Percentiles rank a stretch among this genome's conserved stretches.
Evolutionary conservation across 2,113 vertebrate species (phyloP).

Genomic region (Podarcis cretensis): DNA sequence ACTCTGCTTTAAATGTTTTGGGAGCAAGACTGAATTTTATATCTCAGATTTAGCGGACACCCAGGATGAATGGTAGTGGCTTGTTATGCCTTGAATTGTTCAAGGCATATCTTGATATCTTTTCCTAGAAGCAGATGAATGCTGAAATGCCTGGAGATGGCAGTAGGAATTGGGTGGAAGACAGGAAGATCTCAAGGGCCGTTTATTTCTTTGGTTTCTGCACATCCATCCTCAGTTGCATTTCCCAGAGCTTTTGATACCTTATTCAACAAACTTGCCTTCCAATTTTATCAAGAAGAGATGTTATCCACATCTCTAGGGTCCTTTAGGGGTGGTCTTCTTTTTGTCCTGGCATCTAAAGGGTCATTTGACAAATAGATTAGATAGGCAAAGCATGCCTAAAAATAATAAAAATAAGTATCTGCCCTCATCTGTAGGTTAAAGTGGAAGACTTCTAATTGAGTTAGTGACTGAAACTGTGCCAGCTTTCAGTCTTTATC

Average conservation of each 20-base stretch:
- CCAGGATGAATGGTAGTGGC: neutral
- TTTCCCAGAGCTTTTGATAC: neutral
- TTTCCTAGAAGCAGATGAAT: neutral
- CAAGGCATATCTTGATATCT: neutral
- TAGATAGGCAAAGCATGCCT: too few species aligned
- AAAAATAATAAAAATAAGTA: too few species aligned
- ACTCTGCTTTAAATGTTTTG: neutral
- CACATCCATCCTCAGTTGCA: neutral
- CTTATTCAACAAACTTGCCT: neutral
- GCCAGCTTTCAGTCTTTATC: too few species aligned
- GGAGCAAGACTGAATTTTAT: rapidly evolving
- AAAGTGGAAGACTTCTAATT: too few species aligned
- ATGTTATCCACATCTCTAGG: neutral
- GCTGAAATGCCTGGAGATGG: neutral
- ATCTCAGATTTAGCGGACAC: neutral
- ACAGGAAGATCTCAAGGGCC: too few species aligned
- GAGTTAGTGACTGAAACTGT: too few species aligned
- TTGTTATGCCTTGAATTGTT: neutral
- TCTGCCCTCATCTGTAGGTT: too few species aligned
- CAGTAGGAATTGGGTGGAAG: neutral
- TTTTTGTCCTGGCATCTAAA: neutral
- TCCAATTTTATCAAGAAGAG: neutral
- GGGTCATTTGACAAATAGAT: too few species aligned
- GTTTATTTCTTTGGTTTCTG: neutral
- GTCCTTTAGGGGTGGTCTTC: neutral